A percentile compares a stretch with the other conserved stretches of the same genome.
These are phyloP conservation scores for Cololabis saira DNA, from an alignment of 2,113 vertebrate genomes.

Conservation along the genomic window DNA sequence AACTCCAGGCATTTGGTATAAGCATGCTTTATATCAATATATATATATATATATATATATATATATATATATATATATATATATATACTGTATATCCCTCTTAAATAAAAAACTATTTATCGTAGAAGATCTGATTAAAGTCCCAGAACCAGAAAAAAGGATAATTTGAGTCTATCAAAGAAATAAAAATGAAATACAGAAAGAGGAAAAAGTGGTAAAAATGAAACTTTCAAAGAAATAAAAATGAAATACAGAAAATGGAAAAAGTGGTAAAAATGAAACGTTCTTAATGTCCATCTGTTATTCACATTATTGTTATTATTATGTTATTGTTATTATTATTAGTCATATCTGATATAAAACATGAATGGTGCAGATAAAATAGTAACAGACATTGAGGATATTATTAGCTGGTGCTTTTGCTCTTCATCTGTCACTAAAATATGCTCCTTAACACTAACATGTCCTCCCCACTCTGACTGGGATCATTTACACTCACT, in stretches of 20 bases:
- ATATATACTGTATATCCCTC: too few relatives aligned
- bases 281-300: too few relatives aligned
- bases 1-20: conserved; percentile 22
- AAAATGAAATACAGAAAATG: background rate
- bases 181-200: conserved; percentile 1
- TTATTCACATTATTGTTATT: too few relatives aligned
- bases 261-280: background rate
- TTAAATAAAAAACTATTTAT: too few relatives aligned
- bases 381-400: background rate
- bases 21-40: conserved; percentile 17
- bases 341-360: background rate
- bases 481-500: conserved; percentile 52
- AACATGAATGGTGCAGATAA: background rate
- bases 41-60: too few relatives aligned
- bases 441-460: conserved; percentile 76
- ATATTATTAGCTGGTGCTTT: conserved; percentile 50
- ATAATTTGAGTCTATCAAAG: conserved; percentile 5
- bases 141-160: background rate
- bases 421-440: conserved; percentile 60
- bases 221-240: background rate
- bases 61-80: too few relatives aligned
- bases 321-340: too few relatives aligned
- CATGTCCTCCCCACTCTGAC: conserved; percentile 68
- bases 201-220: background rate
- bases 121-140: conserved; percentile 15